A percentile compares a stretch with the other conserved stretches of the same genome.
phyloP scores from a whole-genome alignment of 2,113 vertebrate species.

The Merops nubicus region DNA sequence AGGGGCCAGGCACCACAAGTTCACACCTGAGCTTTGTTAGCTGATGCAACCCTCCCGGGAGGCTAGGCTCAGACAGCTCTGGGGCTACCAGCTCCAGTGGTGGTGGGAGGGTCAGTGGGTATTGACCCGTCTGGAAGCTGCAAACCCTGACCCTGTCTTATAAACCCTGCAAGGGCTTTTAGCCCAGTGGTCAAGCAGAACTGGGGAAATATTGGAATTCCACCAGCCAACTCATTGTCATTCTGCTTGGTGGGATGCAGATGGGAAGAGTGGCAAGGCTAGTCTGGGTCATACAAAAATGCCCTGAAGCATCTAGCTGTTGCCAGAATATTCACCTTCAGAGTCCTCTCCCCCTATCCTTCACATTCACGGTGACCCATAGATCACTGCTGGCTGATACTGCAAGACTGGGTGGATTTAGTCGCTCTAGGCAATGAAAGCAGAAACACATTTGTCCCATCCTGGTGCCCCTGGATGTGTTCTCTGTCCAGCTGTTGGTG shows the following conservation, averaged over 20 bases:
- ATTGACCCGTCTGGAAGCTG: fast-evolving
- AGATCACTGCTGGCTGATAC: not conserved
- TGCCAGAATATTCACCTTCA: not conserved
- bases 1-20: not conserved
- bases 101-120: not conserved
- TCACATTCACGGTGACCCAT: not conserved
- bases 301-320: not conserved
- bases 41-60: fast-evolving
- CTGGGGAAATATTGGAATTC: not conserved
- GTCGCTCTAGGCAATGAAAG: not conserved
- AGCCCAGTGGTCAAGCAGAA: not conserved
- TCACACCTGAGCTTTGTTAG: not conserved
- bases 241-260: not conserved
- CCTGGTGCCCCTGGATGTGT: fast-evolving
- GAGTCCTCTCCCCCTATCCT: not conserved
- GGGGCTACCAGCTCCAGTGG: fast-evolving
- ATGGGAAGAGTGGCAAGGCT: not conserved
- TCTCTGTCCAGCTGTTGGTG: fast-evolving
- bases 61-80: not conserved
- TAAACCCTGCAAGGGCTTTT: fast-evolving
- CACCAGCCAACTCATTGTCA: not conserved
- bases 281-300: not conserved
- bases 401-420: not conserved
- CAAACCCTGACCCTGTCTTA: not conserved
- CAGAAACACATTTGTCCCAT: not conserved